Base-by-base conservation (phyloP, 2,888 invertebrate species). In the Ormyrus nitidulus region DNA sequence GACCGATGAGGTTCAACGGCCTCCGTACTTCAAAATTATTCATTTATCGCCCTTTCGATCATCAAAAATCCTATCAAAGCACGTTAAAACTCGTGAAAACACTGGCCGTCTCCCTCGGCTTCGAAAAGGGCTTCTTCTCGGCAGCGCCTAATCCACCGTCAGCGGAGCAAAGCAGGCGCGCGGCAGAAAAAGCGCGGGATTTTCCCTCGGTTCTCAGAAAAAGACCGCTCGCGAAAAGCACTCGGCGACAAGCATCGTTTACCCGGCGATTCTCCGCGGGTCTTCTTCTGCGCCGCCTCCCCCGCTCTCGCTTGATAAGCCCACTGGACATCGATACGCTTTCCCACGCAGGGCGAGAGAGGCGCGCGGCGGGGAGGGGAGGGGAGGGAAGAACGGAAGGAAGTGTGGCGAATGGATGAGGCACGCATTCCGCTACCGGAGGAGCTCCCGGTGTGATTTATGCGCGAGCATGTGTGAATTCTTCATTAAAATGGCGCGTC, bases 401-500 rank as follows among this genome's bases (percentile, higher is more conserved):
- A 6, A 53, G 59, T 44, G 76, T 53, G 34, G 49, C 77, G 71
- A 78, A 78, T 78, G 49, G 53, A 72, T 78, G 61, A 46, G 66
- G 51, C 48, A 78, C 78, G 68, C 78, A 73, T 77, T 77, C 71
- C 77, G 46, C 11, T 5, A 49, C 19, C 9, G 34, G 59, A 7
- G 7, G 1, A 49, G 66, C 74, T 62, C 62, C 74, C 11, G 68
- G 58, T 61, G 46, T 76, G 75, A 76, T 76, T 76, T 68, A 76
- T 76, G 53, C 58, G 56, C 53, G 11, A 10, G 59, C 58, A 66
- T 10, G 19, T 5, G 54, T 71, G 49, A 59, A 71, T 71, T 59
- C 58, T 59, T 71, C 56, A 51, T 71, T 59, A 59, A 59, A 71
- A 49, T 49, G 44, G 61, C 8, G 51, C 34, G 34, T 34, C 34